Evolutionary conservation across 2,888 invertebrate genomes (phyloP).

Genomic region (Pandemis cinnamomeana): DNA sequence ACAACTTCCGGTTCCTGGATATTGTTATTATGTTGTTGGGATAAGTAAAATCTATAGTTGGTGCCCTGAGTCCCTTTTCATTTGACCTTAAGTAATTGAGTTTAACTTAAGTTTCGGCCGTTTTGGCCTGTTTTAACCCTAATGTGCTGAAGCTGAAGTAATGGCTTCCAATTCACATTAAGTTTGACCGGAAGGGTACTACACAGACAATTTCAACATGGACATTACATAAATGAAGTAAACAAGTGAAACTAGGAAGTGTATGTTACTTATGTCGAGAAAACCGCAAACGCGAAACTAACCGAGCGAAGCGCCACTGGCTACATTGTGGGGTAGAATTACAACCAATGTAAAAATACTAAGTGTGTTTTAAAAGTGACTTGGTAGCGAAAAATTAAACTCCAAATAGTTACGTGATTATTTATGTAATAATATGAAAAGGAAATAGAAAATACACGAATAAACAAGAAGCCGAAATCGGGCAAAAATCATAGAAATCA

Average conservation of each 20-base stretch:
- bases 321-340: no score
- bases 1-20: neutral
- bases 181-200: neutral
- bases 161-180: conserved; percentile 3
- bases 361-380: no score
- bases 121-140: conserved; percentile 18
- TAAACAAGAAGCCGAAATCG: no score
- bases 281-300: no score
- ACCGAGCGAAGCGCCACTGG: no score
- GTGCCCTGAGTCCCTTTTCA: conserved; percentile 9
- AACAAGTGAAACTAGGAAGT: neutral
- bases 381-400: no score
- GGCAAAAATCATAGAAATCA: no score
- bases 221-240: neutral
- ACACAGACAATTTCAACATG: neutral
- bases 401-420: no score
- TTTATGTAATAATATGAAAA: no score
- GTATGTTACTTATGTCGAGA: neutral
- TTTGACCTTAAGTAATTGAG: conserved; percentile 21
- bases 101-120: conserved; percentile 18
- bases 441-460: no score
- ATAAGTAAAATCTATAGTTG: conserved; percentile 9
- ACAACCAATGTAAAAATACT: no score
- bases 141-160: conserved; percentile 22
- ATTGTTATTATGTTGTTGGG: conserved; percentile 1